Evolutionary conservation across 2,113 vertebrate genomes (phyloP).

Genomic region (Amphilophus citrinellus): DNA sequence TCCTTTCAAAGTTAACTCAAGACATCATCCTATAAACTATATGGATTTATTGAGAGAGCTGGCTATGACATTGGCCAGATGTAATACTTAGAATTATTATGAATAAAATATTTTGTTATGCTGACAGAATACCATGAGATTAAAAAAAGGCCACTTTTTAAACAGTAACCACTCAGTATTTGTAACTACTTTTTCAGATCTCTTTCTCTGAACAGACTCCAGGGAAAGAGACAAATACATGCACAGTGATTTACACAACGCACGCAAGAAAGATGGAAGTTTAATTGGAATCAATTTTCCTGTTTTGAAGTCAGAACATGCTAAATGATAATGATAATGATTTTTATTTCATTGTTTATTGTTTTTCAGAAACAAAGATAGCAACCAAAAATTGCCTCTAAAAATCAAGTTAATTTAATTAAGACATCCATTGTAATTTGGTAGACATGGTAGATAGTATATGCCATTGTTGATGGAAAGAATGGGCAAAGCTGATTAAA

Average conservation of each 20-base stretch:
- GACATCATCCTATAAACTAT: fast-evolving
- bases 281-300: constrained; percentile 3
- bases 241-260: background rate
- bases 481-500: background rate
- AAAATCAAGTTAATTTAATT: constrained; percentile 2
- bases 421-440: background rate
- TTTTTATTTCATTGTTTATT: background rate
- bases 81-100: background rate
- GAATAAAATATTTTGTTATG: background rate
- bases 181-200: background rate
- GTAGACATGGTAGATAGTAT: background rate
- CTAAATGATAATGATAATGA: background rate
- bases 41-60: background rate
- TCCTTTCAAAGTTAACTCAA: background rate
- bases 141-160: fast-evolving
- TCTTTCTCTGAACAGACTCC: background rate
- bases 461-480: background rate
- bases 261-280: background rate
- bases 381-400: background rate
- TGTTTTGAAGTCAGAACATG: background rate
- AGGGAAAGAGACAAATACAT: background rate
- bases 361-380: background rate
- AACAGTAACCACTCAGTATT: no score
- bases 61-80: background rate
- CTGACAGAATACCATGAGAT: background rate